Base-by-base conservation (phyloP, 30 jellyfish, hydroid and myxozoan genomes). In the Chironex yamaguchii region DNA sequence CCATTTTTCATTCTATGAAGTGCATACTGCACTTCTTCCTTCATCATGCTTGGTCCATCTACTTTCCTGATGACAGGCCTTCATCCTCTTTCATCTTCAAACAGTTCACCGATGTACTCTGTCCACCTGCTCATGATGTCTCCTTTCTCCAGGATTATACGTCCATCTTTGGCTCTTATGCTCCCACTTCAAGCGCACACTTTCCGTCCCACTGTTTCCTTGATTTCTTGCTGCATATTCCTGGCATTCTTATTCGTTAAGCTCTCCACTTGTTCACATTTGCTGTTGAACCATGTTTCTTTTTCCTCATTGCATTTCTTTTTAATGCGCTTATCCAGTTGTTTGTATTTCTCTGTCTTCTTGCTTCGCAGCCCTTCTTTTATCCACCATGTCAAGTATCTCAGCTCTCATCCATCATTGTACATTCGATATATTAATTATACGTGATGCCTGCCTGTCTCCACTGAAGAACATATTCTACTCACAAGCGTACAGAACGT, bases 381-480 rank as follows among this genome's bases (percentile, higher is more conserved):
- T n/a, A 29, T 17, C n/a, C 84, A 80, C 28, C 17, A 21, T 12
- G 25, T 50, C 68, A 12, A 75, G 17, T 13, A 75, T 75, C 74
- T 75, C 79, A 29, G 29, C 72, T 51, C 76, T 75, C 88, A 75
- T 75, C 88, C 88, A 75, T 24, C 53, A 50, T 24, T 49, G 24
- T 30, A 50, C 53, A 6, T 22, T 30, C 32, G 1, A 2, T 52
- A 4, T 28, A n/a, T n/a, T n/a, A n/a, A n/a, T n/a, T n/a, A n/a
- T n/a, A n/a, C n/a, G n/a, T n/a, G n/a, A n/a, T n/a, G n/a, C n/a
- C n/a, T n/a, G n/a, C n/a, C n/a, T n/a, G n/a, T n/a, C n/a, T n/a
- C n/a, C n/a, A n/a, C n/a, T n/a, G n/a, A n/a, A n/a, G n/a, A n/a
- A n/a, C n/a, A n/a, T n/a, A n/a, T n/a, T n/a, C n/a, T n/a, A n/a